Percentiles rank a stretch among this genome's conserved stretches.
Conservation (phyloP, 2,888 invertebrate genomes). For the Trissolcus brochymenae region DNA sequence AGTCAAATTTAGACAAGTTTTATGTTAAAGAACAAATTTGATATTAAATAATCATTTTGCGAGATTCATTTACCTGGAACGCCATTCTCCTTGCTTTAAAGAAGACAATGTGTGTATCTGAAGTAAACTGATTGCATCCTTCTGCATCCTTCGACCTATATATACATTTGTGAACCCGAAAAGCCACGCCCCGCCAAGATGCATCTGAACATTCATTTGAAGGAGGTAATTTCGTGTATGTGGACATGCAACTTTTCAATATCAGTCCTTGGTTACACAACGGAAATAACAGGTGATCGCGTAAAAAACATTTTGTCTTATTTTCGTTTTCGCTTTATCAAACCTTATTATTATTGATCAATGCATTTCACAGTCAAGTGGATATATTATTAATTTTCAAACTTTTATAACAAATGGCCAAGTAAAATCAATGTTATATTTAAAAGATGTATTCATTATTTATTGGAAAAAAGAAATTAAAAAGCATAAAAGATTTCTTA, state of each 20-base stretch:
- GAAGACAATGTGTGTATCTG: constrained; percentile 40
- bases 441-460: neutral
- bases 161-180: constrained; percentile 47
- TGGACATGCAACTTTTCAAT: constrained; percentile 55
- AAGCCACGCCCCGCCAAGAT: constrained; percentile 52
- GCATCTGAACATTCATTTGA: constrained; percentile 50
- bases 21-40: neutral
- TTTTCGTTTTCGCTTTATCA: constrained; percentile 11
- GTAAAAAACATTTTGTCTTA: neutral
- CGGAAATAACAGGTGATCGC: constrained; percentile 44
- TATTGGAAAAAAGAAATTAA: neutral
- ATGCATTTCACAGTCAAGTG: neutral
- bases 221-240: constrained; percentile 47
- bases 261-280: constrained; percentile 55
- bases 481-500: too few relatives aligned
- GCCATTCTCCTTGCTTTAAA: constrained; percentile 32
- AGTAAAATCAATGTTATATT: neutral
- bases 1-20: too few relatives aligned
- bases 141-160: constrained; percentile 50
- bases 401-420: too few relatives aligned
- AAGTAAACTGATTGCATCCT: constrained; percentile 50
- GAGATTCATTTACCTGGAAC: constrained; percentile 31
- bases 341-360: constrained; percentile 8
- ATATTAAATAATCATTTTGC: too few relatives aligned
- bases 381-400: too few relatives aligned